Percentiles rank a stretch among this genome's conserved stretches.
Conservation (phyloP, 2,888 invertebrate genomes). For the Girardia tigrina region DNA sequence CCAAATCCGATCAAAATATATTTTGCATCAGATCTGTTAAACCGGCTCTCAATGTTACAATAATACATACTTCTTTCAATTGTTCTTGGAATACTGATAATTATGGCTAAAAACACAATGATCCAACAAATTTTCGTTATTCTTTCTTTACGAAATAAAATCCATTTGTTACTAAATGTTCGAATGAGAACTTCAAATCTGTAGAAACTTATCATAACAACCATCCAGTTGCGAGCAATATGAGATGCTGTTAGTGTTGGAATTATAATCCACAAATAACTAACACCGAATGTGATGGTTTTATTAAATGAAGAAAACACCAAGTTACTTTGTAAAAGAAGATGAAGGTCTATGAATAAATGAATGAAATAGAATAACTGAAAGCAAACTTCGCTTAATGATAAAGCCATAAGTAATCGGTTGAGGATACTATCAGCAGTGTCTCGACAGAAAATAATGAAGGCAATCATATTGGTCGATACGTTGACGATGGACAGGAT, state of each 20-base stretch:
- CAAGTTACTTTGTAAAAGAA: neutral
- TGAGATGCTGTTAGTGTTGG: neutral
- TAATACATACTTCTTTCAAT: neutral
- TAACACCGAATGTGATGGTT: neutral
- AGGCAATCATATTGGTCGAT: neutral
- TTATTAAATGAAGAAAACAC: neutral
- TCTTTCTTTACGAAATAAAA: constrained; percentile 11
- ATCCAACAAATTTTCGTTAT: neutral
- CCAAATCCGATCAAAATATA: neutral
- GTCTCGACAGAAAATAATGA: neutral
- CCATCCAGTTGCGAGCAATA: constrained; percentile 17
- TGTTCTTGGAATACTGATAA: constrained; percentile 3
- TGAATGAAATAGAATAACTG: constrained; percentile 1
- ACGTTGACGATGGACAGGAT: neutral
- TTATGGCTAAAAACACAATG: neutral
- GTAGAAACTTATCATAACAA: neutral
- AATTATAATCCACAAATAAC: constrained; percentile 6
- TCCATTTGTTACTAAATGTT: constrained; percentile 18
- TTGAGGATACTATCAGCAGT: neutral
- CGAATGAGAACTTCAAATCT: neutral
- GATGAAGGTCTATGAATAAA: neutral
- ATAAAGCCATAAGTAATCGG: neutral
- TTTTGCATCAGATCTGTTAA: neutral
- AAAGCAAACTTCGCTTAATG: constrained; percentile 1
- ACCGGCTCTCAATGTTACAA: neutral